Evolutionary conservation across 2,797 vertebrate genomes (phyloP).

Genomic region (Danionella dracula): DNA sequence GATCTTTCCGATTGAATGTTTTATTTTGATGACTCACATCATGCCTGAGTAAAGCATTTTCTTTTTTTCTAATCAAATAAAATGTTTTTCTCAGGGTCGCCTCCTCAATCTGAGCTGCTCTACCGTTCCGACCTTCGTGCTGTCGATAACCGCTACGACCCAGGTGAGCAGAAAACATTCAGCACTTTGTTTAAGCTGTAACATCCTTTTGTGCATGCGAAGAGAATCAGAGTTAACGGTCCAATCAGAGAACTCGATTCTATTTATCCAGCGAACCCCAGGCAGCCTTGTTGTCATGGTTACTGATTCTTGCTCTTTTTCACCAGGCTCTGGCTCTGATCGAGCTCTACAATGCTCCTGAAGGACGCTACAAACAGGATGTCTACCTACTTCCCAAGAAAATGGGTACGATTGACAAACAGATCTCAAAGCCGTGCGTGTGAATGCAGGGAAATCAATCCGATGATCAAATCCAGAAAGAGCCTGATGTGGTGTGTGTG

Average conservation of each 20-base stretch:
- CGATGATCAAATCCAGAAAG: not conserved
- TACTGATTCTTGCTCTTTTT: slow-evolving; percentile 29
- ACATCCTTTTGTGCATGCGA: not conserved
- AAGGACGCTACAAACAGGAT: slow-evolving; percentile 94
- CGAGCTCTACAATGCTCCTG: slow-evolving; percentile 92
- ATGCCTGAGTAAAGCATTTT: no score
- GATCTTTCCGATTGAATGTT: no score
- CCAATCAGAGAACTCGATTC: slow-evolving; percentile 2
- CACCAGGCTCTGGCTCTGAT: slow-evolving; percentile 89
- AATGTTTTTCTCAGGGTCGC: slow-evolving; percentile 73
- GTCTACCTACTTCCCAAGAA: slow-evolving; percentile 95
- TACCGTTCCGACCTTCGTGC: slow-evolving; percentile 93
- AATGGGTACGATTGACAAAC: slow-evolving; percentile 94
- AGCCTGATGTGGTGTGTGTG: not conserved
- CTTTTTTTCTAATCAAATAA: no score
- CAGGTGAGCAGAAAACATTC: slow-evolving; percentile 70
- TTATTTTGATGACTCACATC: no score
- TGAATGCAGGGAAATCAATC: not conserved
- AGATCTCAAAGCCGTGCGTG: no score
- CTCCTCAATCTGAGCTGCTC: slow-evolving; percentile 95
- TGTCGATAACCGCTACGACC: slow-evolving; percentile 95
- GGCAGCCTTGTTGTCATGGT: slow-evolving; percentile 41
- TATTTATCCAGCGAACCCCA: not conserved
- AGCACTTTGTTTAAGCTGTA: not conserved
- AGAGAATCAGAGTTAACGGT: not conserved